Base-by-base conservation (phyloP, 2,888 invertebrate genomes). In the Leptopilina drosophilae region DNA sequence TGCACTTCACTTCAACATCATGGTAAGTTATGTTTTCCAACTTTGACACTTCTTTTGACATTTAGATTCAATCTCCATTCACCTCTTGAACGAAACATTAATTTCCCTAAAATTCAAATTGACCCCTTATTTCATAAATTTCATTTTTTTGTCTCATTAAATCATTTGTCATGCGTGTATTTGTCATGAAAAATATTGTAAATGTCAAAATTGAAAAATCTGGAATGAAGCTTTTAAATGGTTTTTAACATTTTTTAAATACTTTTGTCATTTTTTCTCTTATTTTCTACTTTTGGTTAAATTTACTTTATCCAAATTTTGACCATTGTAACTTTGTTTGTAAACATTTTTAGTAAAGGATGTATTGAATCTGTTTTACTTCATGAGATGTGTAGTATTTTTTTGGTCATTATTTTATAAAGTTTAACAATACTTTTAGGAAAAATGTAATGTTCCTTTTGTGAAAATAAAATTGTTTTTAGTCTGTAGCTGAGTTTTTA, bases 401-500 rank as follows among this genome's bases (percentile, higher is more conserved):
- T 49, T 49, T 49, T 49, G 11, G 20, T 20, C 9, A 7, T 8
- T 20, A 62, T 62, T 62, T 62, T 20, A 5, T 66, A n/a, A 1
- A 46, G 12, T 15, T 5, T 46, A 42, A 5, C 9, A 42, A 15
- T 33, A 33, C 0, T 33, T 33, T 33, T 33, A 33, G 33, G 33
- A 20, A 15, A 5, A 9, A 42, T 11, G 46, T 46, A 42, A 15
- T 9, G n/a, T 49, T 46, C 20, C n/a, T 49, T 67, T 15, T 2
- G 0, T 4, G 42, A 6, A 20, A 11, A 42, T 15, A 40, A 40
- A 1, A 46, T 20, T 56, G 82, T 90, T 94, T 93, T 80, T 93
- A 96, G 97, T 96, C 97, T 87, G 96, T 97, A 84, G 95, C 96
- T 86, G 97, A 98, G 90, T 98, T 98, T 92, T 93, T 98, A 83